Base-by-base conservation (phyloP, 2,113 vertebrate species). In the Myodes glareolus region DNA sequence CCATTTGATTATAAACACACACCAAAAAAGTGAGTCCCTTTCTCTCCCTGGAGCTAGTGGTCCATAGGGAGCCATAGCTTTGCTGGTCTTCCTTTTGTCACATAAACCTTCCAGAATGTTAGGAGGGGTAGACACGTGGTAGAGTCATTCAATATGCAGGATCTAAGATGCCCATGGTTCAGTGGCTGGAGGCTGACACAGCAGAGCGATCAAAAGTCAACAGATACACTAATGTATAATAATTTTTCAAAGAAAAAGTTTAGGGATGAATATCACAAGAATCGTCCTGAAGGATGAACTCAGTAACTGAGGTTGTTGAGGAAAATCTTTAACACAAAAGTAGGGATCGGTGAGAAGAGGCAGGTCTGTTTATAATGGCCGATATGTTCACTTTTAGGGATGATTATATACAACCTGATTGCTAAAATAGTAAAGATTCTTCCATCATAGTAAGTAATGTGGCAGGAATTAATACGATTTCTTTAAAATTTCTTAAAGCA, bases 31-130 rank as follows among this genome's bases (percentile, higher is more conserved):
- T 65, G 36, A 55, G 42, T 50, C 70, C 72, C 21, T 31, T 10
- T 19, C 47, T 42, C 42, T 36, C 25, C 0, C 63, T 5, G 0
- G 45, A 19, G 14, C 19, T 19, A 33, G 9, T 14, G 5, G 55
- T 19, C 19, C 12, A n/a, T 2, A 50, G 29, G 2, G 10, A 33
- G 36, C 29, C 33, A 11, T 2, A 11, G 0, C 21, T 90, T n/a
- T 75, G 45, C 29, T 84, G 25, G 2, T 19, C 23, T 70, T 6
- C 33, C n/a, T 61, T 14, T 70, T 16, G n/a, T 29, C 76, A 78
- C n/a, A 70, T 10, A 68, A 55, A 55, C 55, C 21, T 21, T 81
- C 17, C 9, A 42, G 47, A 80, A 29, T 13, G 29, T 87, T 45
- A 17, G 7, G 39, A 82, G 58, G 13, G 13, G 16, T 58, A 45